Conservation (phyloP, 2,888 invertebrate genomes). For the Branchellion lobata region DNA sequence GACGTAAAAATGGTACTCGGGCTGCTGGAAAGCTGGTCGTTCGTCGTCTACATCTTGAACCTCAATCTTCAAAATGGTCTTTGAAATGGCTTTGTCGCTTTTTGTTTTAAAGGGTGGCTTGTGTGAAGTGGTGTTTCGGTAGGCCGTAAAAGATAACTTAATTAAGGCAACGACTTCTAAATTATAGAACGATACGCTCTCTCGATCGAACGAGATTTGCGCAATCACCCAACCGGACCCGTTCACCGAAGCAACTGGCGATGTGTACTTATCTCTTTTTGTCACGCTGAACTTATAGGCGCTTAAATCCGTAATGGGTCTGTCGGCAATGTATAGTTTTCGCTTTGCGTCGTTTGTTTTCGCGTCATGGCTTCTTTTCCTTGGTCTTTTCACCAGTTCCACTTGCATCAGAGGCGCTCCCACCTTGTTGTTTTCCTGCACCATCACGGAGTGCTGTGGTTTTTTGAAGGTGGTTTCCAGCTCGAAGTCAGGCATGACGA, state of each 20-base stretch:
- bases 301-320: background rate
- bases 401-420: conserved; percentile 44
- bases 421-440: conserved; percentile 46
- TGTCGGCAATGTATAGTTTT: background rate
- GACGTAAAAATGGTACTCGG: conserved; percentile 12
- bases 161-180: conserved; percentile 12
- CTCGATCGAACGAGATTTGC: conserved; percentile 27
- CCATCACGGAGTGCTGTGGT: conserved; percentile 31
- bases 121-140: background rate
- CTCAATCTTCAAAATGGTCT: conserved; percentile 24
- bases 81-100: background rate
- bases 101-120: background rate
- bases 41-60: conserved; percentile 34
- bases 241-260: background rate
- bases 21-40: background rate
- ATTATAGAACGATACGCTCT: conserved; percentile 4
- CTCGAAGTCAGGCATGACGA: conserved; percentile 20
- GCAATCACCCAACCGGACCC: conserved; percentile 8
- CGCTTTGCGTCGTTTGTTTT: background rate
- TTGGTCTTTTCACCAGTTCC: conserved; percentile 40
- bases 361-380: background rate
- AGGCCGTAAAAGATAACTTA: background rate
- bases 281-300: background rate
- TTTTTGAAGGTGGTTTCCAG: conserved; percentile 45
- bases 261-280: background rate